A percentile compares a stretch with the other conserved stretches of the same genome.
phyloP scores from a whole-genome alignment of 2,888 invertebrate species.

The Cephonodes hylas region DNA sequence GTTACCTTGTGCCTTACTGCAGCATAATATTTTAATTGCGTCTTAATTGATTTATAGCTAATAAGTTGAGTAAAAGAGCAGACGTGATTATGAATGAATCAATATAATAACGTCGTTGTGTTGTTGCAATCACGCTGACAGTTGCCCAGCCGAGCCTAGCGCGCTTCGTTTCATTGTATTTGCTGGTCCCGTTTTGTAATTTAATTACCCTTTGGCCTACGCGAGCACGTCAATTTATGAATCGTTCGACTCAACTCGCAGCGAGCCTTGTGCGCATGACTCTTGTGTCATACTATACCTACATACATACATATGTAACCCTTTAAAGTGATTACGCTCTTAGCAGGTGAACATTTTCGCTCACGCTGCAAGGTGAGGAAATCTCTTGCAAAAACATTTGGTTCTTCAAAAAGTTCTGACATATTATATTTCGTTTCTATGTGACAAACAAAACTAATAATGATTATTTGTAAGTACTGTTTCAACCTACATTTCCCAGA shows the following conservation, averaged over 20 bases:
- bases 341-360: not conserved
- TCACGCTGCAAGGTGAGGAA: too few species aligned
- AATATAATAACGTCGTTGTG: not conserved
- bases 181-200: slow-evolving; percentile 78
- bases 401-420: too few species aligned
- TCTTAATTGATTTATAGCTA: not conserved
- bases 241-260: slow-evolving; percentile 55
- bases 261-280: slow-evolving; percentile 28
- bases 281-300: not conserved
- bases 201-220: slow-evolving; percentile 80
- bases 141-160: slow-evolving; percentile 40
- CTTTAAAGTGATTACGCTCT: not conserved
- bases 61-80: not conserved
- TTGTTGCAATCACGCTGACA: slow-evolving; percentile 11
- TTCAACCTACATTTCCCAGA: too few species aligned
- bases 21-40: not conserved
- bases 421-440: too few species aligned
- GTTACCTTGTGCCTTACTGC: not conserved
- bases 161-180: slow-evolving; percentile 63
- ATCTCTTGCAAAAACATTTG: too few species aligned
- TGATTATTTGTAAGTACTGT: too few species aligned
- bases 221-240: slow-evolving; percentile 71
- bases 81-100: slow-evolving; percentile 6
- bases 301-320: too few species aligned
- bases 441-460: too few species aligned